phyloP scores from a whole-genome alignment of 2,113 vertebrate species.

The Nesogale talazaci region DNA sequence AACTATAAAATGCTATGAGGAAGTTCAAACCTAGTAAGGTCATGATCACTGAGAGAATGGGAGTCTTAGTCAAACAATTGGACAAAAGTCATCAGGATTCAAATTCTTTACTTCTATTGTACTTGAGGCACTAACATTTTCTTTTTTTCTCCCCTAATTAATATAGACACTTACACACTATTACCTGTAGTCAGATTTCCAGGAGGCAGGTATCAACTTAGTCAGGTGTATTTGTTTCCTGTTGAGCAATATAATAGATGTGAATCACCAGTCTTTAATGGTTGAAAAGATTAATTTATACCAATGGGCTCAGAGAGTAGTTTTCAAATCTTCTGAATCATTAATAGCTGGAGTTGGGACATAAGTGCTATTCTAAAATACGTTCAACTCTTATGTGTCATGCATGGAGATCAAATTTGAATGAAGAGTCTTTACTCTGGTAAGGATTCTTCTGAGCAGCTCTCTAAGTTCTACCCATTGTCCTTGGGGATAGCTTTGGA shows the following conservation, averaged over 20 bases:
- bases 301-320: neutral
- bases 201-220: neutral
- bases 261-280: neutral
- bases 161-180: too few relatives aligned
- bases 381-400: neutral
- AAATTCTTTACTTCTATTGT: neutral
- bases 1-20: conserved; percentile 14
- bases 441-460: neutral
- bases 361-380: neutral
- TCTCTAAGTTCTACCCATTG: neutral
- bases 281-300: conserved; percentile 3
- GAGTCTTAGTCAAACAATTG: neutral
- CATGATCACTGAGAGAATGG: neutral
- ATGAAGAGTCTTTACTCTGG: neutral
- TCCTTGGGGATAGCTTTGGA: neutral
- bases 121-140: neutral
- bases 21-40: neutral
- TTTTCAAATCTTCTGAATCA: conserved; percentile 2
- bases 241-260: neutral
- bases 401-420: neutral
- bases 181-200: conserved; percentile 27
- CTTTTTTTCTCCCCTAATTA: neutral
- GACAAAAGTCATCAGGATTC: neutral
- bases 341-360: neutral
- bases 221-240: neutral